Evolutionary conservation across 2,797 vertebrate species (phyloP).

Genomic region (Epinephelus malabaricus): DNA sequence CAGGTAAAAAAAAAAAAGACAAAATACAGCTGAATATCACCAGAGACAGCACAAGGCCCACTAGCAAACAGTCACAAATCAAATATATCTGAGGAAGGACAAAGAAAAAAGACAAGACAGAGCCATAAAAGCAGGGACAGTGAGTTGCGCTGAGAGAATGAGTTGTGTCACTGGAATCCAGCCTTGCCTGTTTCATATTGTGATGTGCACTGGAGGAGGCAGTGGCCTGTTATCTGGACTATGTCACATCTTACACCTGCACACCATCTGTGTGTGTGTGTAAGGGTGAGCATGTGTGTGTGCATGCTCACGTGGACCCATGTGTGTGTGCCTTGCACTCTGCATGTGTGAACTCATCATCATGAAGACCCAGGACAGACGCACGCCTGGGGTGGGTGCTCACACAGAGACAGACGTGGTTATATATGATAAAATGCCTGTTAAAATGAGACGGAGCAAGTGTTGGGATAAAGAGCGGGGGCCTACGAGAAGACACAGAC

Average conservation of each 20-base stretch:
- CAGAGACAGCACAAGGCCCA: conserved; percentile 24
- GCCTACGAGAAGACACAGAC: conserved; percentile 34
- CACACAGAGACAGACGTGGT: conserved; percentile 37
- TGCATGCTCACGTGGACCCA: conserved; percentile 34
- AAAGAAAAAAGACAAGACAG: neutral
- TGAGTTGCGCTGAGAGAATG: neutral
- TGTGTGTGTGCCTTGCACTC: neutral
- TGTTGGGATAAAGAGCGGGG: conserved; percentile 51
- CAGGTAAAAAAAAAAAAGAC: conserved; percentile 13
- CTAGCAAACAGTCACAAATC: conserved; percentile 41
- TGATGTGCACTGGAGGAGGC: conserved; percentile 18
- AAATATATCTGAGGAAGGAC: conserved; percentile 9
- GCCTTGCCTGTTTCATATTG: conserved; percentile 27
- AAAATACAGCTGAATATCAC: conserved; percentile 24
- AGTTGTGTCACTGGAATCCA: conserved; percentile 45
- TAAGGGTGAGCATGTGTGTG: conserved; percentile 1
- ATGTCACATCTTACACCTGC: conserved; percentile 69
- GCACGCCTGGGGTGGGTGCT: conserved; percentile 3
- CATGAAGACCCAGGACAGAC: conserved; percentile 41
- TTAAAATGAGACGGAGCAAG: conserved; percentile 51
- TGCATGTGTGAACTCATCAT: conserved; percentile 35
- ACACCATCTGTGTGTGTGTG: conserved; percentile 61
- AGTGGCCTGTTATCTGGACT: conserved; percentile 53
- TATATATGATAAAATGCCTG: conserved; percentile 56
- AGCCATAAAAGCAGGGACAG: conserved; percentile 5